phyloP scores from a whole-genome alignment of 2,113 vertebrate species.

The Archilochus colubris region DNA sequence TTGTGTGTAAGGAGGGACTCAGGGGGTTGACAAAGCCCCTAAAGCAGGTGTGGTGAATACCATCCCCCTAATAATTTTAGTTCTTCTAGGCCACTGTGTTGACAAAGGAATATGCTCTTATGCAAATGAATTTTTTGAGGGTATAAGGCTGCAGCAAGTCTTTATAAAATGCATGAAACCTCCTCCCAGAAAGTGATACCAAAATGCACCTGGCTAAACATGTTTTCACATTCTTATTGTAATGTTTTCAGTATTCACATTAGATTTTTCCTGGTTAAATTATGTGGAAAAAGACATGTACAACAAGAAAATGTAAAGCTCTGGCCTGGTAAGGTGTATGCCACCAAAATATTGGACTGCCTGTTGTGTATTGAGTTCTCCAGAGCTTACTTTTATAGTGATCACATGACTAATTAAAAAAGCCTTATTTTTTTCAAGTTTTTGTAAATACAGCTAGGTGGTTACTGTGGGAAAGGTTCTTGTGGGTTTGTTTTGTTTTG shows the following conservation, averaged over 20 bases:
- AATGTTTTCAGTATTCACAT: background rate
- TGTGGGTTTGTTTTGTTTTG: background rate
- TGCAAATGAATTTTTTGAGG: background rate
- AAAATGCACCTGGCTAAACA: background rate
- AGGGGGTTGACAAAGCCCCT: background rate
- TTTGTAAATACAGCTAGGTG: background rate
- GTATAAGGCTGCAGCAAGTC: background rate
- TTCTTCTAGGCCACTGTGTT: background rate
- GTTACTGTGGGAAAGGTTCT: background rate
- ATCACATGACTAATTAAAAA: background rate
- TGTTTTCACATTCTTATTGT: background rate
- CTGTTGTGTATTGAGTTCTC: background rate
- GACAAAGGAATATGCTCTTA: background rate
- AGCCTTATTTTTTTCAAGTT: background rate
- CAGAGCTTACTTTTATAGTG: background rate
- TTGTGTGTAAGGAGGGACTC: background rate
- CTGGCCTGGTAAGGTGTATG: background rate
- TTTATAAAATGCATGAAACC: background rate
- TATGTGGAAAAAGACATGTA: background rate
- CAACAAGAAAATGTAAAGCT: background rate
- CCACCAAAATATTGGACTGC: background rate
- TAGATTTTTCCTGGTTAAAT: background rate
- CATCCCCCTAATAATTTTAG: background rate
- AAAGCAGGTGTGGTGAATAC: conserved; percentile 24
- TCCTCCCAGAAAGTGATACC: background rate